Evolutionary conservation across 1,140 invertebrate genomes (phyloP).

Genomic region (Cherax quadricarinatus): DNA sequence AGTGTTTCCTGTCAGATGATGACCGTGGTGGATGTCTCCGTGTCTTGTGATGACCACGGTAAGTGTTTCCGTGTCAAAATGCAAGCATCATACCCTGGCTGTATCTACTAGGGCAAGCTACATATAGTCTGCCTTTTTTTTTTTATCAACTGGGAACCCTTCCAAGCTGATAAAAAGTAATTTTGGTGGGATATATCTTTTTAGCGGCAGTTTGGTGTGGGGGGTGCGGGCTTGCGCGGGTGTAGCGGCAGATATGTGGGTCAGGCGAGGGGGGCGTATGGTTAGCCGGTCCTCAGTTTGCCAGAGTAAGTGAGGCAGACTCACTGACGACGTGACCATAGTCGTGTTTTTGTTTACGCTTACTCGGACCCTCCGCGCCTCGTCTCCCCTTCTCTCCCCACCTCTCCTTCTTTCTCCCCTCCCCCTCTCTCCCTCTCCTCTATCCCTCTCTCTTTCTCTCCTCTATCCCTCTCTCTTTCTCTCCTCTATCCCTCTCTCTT

Average conservation of each 20-base stretch:
- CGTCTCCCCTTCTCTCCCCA: not conserved
- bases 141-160: not conserved
- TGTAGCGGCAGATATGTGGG: not conserved
- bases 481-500: not conserved
- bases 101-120: too few species aligned
- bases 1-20: too few species aligned
- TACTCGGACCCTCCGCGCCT: not conserved
- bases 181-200: not conserved
- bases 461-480: not conserved
- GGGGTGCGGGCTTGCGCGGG: not conserved
- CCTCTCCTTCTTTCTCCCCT: not conserved
- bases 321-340: not conserved
- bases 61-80: too few species aligned
- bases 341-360: not conserved
- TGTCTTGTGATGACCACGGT: too few species aligned
- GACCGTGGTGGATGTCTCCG: too few species aligned
- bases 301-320: not conserved
- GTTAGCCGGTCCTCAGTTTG: not conserved
- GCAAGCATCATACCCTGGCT: too few species aligned
- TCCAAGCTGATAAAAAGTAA: not conserved
- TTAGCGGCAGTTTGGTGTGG: not conserved
- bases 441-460: too few species aligned
- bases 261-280: not conserved
- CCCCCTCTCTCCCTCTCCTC: not conserved
- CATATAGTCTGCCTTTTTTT: too few species aligned